phyloP scores from a whole-genome alignment of 2,113 vertebrate species.

The Tupaia chinensis region DNA sequence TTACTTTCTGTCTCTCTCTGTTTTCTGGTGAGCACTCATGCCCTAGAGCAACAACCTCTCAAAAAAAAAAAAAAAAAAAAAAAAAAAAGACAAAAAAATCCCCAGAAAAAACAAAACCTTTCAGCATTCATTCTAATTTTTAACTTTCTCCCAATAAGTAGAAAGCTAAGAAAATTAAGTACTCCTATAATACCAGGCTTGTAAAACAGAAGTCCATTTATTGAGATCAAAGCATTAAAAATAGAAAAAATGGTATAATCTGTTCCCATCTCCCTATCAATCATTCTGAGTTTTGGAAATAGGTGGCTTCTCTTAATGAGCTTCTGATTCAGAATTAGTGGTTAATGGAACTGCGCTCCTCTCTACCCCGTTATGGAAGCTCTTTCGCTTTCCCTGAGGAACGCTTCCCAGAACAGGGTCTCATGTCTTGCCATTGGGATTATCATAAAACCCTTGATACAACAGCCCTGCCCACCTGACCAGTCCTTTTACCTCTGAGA shows the following conservation, averaged over 20 bases:
- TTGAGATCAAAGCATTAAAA: conserved; percentile 35
- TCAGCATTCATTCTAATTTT: neutral
- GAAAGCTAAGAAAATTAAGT: conserved; percentile 26
- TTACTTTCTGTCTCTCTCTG: too few relatives aligned
- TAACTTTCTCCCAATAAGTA: neutral
- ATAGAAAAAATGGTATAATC: neutral
- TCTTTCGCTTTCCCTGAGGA: neutral
- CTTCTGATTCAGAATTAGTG: neutral
- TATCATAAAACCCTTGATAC: neutral
- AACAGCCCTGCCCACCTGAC: neutral
- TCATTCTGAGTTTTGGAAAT: neutral
- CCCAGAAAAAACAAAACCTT: neutral
- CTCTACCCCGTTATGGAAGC: neutral
- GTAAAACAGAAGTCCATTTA: conserved; percentile 8
- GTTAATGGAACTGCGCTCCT: neutral
- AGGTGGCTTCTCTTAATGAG: neutral
- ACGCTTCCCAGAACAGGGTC: neutral
- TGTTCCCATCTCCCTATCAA: neutral
- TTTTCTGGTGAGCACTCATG: too few relatives aligned
- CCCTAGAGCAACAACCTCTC: too few relatives aligned
- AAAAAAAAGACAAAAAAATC: too few relatives aligned
- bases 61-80: too few relatives aligned
- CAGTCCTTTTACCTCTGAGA: neutral
- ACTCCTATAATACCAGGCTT: neutral
- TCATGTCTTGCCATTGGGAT: neutral